Evolutionary conservation across 2,797 vertebrate species (phyloP), one percentile per base, ranked within the genome.

Genomic region (Chiloscyllium punctatum): DNA sequence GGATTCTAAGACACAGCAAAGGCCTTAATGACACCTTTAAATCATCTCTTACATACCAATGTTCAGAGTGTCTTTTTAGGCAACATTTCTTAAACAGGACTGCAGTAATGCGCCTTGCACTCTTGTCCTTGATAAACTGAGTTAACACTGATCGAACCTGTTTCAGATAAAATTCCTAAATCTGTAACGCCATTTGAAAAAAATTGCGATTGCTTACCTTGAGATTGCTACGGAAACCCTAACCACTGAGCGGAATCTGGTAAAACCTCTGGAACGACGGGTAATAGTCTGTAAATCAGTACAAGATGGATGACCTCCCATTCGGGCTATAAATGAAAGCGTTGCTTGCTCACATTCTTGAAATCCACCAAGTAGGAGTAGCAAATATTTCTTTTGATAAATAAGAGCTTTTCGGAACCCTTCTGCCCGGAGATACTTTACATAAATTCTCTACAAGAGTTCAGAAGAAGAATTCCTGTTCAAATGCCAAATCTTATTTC

Each of bases 301-400:
- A 96, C 97, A 97, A 21, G 97, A 97, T 0, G 98, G 98, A 11
- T 98, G 98, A 0, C 98, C 98, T 0, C 98, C 99, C 98, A 99
- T 99, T 95, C 98, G 97, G 96, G 98, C 98, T 66, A 99, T 98
- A n/a, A 99, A 98, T 0, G 98, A 97, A 87, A 99, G 97, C 0
- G 99, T 99, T 96, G 98, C 99, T 72, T 99, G 99, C 97, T 99
- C 99, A 90, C 99, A 99, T 96, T 99, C 99, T 97, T 99, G 99
- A 97, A 99, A 99, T 0, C 99, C 99, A 0, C 99, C 99, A 30
- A 99, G 97, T 96, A 99, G 97, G 95, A 99, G 97, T 97, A 99
- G 98, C 96, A 99, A 97, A 37, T 99, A 99, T 96, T 99, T 99
- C 96, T 99, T 99, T 98, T 99, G 99, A 97, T 99, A 99, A 96